Conservation (phyloP, 2,113 vertebrate genomes). For the Oncorhynchus gorbuscha region DNA sequence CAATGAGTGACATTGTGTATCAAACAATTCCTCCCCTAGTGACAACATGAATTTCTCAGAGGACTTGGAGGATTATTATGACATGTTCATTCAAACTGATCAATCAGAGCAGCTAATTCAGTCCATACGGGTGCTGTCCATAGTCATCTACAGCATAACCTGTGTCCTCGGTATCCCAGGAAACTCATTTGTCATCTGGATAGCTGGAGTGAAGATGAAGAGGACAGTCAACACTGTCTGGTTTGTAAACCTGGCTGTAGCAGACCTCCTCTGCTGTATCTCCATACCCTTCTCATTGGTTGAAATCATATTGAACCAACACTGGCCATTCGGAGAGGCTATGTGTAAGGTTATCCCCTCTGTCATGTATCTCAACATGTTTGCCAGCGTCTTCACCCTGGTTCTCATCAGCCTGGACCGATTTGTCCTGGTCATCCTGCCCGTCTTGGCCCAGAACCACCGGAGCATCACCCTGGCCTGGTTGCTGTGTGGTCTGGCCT, state of each 20-base stretch:
- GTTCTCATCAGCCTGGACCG: constrained; percentile 77
- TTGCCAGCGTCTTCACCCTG: constrained; percentile 78
- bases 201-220: constrained; percentile 77
- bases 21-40: neutral
- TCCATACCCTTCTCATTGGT: constrained; percentile 73
- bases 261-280: constrained; percentile 79
- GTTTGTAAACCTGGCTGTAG: constrained; percentile 80
- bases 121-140: constrained; percentile 38
- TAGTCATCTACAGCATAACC: constrained; percentile 61
- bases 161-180: constrained; percentile 74
- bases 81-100: neutral
- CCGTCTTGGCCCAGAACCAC: constrained; percentile 82
- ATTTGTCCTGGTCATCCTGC: constrained; percentile 73
- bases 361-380: constrained; percentile 78
- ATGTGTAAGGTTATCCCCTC: constrained; percentile 79
- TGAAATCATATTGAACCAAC: constrained; percentile 58
- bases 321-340: constrained; percentile 75
- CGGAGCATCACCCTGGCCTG: constrained; percentile 53
- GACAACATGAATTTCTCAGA: neutral
- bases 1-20: neutral
- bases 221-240: constrained; percentile 75
- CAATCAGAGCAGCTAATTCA: neutral
- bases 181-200: constrained; percentile 80
- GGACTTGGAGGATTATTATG: neutral
- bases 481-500: constrained; percentile 54